Evolutionary conservation across 2,888 invertebrate genomes (phyloP), one percentile per base, ranked within the genome.

Genomic region (Synanthedon andrenaeformis): DNA sequence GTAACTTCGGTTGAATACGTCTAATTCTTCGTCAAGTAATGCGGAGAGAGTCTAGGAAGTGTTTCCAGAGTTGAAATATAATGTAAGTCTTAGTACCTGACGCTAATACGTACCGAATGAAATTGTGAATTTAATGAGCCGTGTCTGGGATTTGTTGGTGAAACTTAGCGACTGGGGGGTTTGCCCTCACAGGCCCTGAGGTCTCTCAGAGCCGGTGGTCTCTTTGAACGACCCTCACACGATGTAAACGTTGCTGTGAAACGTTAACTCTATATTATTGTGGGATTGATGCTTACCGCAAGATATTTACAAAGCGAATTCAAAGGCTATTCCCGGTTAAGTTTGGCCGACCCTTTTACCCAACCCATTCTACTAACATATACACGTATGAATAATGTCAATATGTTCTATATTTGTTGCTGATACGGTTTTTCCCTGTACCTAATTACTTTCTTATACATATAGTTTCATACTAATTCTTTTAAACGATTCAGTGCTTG

Each of bases 121-220:
- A 59, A 58, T 64, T 67, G 17, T 62, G 57, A 59, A 62, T 62
- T 71, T 66, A 72, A 74, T 70, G 67, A 69, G 63, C 64, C 64
- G 59, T 66, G 59, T 57, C 61, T 53, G 56, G 64, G 67, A 65
- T 66, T 66, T 66, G 55, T 59, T 56, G 56, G 58, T 51, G 50
- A 52, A 57, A 57, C 50, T 55, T 51, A 48, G 55, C 55, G 60
- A 62, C 59, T 58, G 59, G 61, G 59, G 58, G 63, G 61, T 53
- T 52, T 51, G 45, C 52, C 41, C 51, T 28, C 48, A 42, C 54
- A 54, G 41, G 51, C 14, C 56, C 53, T 42, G 59, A 55, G 60
- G 53, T 11, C 35, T 45, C 13, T 10, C 54, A 10, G 48, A 35
- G 53, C 35, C 54, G 42, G 19, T 41, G 55, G 41, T 56, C 56